Percentiles rank a stretch among this genome's conserved stretches.
phyloP scores from a whole-genome alignment of 2,888 invertebrate genomes.

The Drosophila sordidapex region DNA sequence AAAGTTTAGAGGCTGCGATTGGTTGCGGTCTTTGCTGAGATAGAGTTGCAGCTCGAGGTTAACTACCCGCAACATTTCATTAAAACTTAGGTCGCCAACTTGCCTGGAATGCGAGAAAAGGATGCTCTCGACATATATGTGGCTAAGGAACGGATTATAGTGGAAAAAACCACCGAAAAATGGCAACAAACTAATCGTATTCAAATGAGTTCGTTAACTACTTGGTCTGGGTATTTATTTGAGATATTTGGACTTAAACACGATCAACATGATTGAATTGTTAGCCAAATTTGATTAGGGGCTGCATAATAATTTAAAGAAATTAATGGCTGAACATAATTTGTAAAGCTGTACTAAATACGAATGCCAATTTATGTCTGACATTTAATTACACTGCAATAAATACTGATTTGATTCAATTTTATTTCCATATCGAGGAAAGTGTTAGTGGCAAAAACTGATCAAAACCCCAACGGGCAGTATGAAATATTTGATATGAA shows the following conservation, averaged over 20 bases:
- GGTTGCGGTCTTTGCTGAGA: constrained; percentile 50
- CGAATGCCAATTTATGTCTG: background rate
- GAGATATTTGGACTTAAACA: too few relatives aligned
- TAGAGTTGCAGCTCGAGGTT: constrained; percentile 20
- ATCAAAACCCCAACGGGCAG: background rate
- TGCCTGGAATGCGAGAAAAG: background rate
- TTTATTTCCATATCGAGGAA: background rate
- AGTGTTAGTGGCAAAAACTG: background rate
- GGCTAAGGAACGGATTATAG: constrained; percentile 13
- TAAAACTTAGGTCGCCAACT: constrained; percentile 55
- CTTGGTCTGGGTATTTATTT: background rate
- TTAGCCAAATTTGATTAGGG: background rate
- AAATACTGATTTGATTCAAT: background rate
- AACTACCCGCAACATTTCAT: constrained; percentile 67
- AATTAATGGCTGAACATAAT: too few relatives aligned
- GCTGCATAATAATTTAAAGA: background rate
- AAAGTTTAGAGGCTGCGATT: constrained; percentile 59
- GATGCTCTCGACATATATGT: constrained; percentile 7
- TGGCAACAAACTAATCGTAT: background rate
- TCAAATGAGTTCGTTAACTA: background rate
- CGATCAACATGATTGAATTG: background rate
- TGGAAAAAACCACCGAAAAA: background rate
- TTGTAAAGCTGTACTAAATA: background rate
- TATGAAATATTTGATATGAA: background rate
- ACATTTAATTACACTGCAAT: background rate